Percentiles rank a stretch among this genome's conserved stretches.
phyloP scores from a whole-genome alignment of 1,140 invertebrate species.

The Glossosoma conforme region DNA sequence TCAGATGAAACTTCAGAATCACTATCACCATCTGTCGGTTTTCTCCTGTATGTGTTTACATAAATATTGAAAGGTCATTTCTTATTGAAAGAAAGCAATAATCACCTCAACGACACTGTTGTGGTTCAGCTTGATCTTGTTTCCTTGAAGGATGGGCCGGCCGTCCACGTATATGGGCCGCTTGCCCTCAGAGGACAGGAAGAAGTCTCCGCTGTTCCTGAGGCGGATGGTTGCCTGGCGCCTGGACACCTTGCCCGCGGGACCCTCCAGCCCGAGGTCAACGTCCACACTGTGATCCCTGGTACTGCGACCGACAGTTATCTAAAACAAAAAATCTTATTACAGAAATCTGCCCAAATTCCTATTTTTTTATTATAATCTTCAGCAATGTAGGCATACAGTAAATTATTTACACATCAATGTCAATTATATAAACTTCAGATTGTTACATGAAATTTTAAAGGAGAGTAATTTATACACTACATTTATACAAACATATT shows the following conservation, averaged over 20 bases:
- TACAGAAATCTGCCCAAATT: no score
- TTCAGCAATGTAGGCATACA: neutral
- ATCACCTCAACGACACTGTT: slow-evolving; percentile 91
- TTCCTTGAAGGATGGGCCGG: slow-evolving; percentile 77
- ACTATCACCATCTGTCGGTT: no score
- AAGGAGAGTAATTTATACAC: no score
- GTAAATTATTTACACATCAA: neutral
- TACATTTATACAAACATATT: no score
- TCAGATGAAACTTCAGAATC: no score
- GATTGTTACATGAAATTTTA: neutral
- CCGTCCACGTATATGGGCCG: slow-evolving; percentile 92
- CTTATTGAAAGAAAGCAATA: no score
- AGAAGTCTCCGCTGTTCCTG: slow-evolving; percentile 89
- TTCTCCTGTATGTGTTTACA: no score
- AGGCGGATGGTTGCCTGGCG: slow-evolving; percentile 86
- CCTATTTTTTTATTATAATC: no score
- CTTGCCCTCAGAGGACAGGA: slow-evolving; percentile 92
- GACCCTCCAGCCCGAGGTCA: slow-evolving; percentile 88
- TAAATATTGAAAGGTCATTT: no score
- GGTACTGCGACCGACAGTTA: slow-evolving; percentile 85
- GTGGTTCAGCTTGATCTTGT: slow-evolving; percentile 83
- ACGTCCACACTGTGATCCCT: slow-evolving; percentile 90
- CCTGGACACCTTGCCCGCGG: slow-evolving; percentile 78
- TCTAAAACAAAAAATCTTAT: slow-evolving; percentile 49
- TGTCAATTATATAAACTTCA: neutral